A percentile compares a stretch with the other conserved stretches of the same genome.
Evolutionary conservation across 2,797 vertebrate genomes (phyloP).

Genomic region (Geotrypetes seraphini): DNA sequence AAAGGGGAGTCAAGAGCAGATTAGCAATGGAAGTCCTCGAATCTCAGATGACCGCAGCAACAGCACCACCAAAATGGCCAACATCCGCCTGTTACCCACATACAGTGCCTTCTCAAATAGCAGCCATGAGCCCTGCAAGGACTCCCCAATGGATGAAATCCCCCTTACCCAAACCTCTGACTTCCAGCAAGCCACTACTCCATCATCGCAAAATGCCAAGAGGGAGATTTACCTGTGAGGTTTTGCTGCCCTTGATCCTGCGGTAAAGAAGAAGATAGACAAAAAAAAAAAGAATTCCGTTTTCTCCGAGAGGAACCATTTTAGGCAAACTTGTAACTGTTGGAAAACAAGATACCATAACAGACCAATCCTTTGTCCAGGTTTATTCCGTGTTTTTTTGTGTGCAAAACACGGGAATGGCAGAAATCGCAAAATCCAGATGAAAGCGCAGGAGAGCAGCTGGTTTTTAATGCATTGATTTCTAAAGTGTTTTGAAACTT

Average conservation of each 20-base stretch:
- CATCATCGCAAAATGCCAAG: constrained; percentile 85
- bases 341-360: neutral
- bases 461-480: no score
- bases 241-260: constrained; percentile 16
- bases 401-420: no score
- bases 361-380: constrained; percentile 10
- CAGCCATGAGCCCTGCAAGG: constrained; percentile 86
- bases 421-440: no score
- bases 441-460: no score
- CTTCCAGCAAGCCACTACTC: constrained; percentile 78
- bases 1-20: constrained; percentile 83
- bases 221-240: constrained; percentile 97
- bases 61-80: constrained; percentile 82
- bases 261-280: constrained; percentile 27
- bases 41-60: constrained; percentile 74
- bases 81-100: constrained; percentile 91
- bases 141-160: constrained; percentile 91
- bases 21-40: constrained; percentile 86
- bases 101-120: constrained; percentile 95
- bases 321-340: constrained; percentile 5
- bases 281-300: constrained; percentile 7
- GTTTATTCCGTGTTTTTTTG: no score
- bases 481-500: no score
- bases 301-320: constrained; percentile 1
- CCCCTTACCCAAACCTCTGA: constrained; percentile 90